Evolutionary conservation across 2,113 vertebrate genomes (phyloP).

Genomic region (Pyrgilauda ruficollis): DNA sequence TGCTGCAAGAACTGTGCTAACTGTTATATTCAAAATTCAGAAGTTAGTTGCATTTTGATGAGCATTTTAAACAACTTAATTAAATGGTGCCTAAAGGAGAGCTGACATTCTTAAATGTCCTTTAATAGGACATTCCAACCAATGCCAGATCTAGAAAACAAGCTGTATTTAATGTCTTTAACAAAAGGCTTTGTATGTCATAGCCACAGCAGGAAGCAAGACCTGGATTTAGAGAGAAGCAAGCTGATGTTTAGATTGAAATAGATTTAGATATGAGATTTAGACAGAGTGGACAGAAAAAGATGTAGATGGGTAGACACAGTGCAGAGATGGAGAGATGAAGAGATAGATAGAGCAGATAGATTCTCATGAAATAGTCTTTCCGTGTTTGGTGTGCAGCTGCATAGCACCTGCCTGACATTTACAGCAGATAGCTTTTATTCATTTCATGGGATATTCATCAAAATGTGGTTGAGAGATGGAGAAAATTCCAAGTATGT

Average conservation of each 20-base stretch:
- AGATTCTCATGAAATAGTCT: conserved; percentile 69
- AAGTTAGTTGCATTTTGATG: neutral
- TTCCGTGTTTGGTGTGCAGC: conserved; percentile 64
- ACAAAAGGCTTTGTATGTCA: neutral
- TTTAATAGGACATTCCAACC: neutral
- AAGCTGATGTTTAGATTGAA: neutral
- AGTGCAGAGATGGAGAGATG: conserved; percentile 25
- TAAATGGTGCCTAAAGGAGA: neutral
- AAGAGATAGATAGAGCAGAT: conserved; percentile 45
- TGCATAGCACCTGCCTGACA: conserved; percentile 70
- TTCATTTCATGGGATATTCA: conserved; percentile 74
- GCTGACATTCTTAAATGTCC: neutral
- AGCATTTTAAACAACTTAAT: neutral
- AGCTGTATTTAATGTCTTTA: neutral
- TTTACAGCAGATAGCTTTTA: conserved; percentile 73
- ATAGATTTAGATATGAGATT: conserved; percentile 15
- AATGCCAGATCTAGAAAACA: neutral
- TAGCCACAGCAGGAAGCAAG: neutral
- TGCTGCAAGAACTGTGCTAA: neutral
- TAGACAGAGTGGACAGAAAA: conserved; percentile 2
- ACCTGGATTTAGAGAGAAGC: neutral
- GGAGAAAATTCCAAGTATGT: conserved; percentile 76
- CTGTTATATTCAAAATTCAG: neutral
- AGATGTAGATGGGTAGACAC: conserved; percentile 20
- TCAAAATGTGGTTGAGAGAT: conserved; percentile 69